Conservation (phyloP, 1,140 invertebrate genomes). For the Drosophila ananassae region DNA sequence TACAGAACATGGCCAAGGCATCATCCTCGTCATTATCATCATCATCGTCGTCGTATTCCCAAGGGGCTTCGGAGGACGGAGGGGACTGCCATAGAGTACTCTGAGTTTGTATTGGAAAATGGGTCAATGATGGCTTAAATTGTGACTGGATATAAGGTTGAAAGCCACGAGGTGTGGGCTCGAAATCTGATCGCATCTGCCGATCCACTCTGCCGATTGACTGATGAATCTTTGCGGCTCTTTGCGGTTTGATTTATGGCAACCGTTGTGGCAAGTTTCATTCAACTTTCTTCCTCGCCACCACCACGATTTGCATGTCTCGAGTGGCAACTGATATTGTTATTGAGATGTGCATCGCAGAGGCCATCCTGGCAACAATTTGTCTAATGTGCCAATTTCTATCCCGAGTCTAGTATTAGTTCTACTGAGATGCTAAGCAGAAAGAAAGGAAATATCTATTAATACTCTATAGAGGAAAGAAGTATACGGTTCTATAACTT, state of each 20-base stretch:
- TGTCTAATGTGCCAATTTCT: constrained; percentile 79
- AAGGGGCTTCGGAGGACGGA: constrained; percentile 30
- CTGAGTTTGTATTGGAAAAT: constrained; percentile 52
- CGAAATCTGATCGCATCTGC: constrained; percentile 76
- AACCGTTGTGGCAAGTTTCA: constrained; percentile 47
- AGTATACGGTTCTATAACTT: too few species aligned
- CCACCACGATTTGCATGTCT: constrained; percentile 21
- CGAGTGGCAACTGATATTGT: constrained; percentile 26
- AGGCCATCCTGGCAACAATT: constrained; percentile 55
- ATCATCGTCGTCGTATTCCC: constrained; percentile 43
- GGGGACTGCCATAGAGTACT: constrained; percentile 1
- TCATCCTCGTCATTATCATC: constrained; percentile 46
- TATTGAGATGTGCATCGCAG: constrained; percentile 63
- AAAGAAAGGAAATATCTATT: background rate
- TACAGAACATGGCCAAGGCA: constrained; percentile 58
- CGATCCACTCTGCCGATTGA: constrained; percentile 58
- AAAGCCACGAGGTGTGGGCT: constrained; percentile 50
- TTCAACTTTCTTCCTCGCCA: constrained; percentile 40
- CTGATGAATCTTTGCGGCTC: constrained; percentile 55
- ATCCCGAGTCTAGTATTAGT: background rate
- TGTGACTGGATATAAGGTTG: constrained; percentile 54
- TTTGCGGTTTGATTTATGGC: constrained; percentile 51
- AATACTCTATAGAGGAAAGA: background rate
- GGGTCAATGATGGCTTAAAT: constrained; percentile 82
- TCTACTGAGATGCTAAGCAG: constrained; percentile 21